phyloP scores from a whole-genome alignment of 2,797 vertebrate species.

The Cercopithecus diana region DNA sequence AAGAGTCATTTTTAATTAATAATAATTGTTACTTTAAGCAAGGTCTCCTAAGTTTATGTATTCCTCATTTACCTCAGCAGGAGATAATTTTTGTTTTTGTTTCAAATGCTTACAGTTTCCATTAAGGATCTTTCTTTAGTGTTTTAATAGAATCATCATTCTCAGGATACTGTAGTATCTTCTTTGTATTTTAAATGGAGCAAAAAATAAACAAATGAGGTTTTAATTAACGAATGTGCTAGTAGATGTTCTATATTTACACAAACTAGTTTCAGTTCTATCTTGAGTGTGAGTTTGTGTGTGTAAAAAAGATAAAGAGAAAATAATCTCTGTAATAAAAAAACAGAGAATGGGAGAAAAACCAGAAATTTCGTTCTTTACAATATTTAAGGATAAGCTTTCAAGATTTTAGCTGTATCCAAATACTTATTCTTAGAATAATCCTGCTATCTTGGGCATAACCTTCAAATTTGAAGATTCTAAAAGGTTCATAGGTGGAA shows the following conservation, averaged over 20 bases:
- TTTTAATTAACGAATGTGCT: slow-evolving; percentile 14
- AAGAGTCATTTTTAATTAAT: background rate
- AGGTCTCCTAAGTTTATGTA: background rate
- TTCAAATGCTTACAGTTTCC: background rate
- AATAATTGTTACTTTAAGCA: background rate
- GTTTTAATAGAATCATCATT: slow-evolving; percentile 39
- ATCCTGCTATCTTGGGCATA: background rate
- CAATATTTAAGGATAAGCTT: background rate
- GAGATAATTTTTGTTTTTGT: background rate
- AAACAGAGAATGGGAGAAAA: background rate
- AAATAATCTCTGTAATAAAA: background rate
- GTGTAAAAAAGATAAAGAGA: background rate
- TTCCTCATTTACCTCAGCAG: background rate
- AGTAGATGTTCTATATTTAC: background rate
- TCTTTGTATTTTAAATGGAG: slow-evolving; percentile 30
- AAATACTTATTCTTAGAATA: background rate
- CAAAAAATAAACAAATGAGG: background rate
- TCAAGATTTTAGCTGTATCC: background rate
- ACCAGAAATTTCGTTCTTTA: background rate
- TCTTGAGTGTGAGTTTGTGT: background rate
- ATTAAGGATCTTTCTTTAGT: background rate
- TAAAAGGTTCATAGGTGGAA: background rate
- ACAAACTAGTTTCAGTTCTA: background rate
- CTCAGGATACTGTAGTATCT: background rate
- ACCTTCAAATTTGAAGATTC: slow-evolving; percentile 13